Percentiles rank a stretch among this genome's conserved stretches.
Conservation (phyloP, 2,113 vertebrate species). For the Corvus moneduloides region DNA sequence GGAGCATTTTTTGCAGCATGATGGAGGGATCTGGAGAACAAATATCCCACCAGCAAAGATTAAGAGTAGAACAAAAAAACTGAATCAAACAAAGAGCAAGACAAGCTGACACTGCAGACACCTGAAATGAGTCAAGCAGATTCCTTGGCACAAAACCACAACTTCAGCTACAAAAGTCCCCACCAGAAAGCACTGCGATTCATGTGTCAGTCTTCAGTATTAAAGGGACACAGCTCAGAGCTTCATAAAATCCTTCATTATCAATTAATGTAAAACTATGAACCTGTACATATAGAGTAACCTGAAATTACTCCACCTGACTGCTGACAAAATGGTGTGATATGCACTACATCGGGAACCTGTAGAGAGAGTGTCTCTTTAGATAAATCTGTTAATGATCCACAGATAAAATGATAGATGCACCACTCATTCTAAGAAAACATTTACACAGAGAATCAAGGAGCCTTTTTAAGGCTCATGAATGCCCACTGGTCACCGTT, state of each 20-base stretch:
- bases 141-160: not conserved
- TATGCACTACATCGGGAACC: not conserved
- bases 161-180: not conserved
- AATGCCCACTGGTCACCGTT: rapidly evolving
- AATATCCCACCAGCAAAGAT: not conserved
- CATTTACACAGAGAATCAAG: not conserved
- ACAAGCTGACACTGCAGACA: not conserved
- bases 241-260: not conserved
- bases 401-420: not conserved
- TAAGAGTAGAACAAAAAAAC: not conserved
- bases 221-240: not conserved
- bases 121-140: not conserved
- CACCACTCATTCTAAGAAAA: not conserved
- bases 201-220: not conserved
- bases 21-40: not conserved
- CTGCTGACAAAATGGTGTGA: not conserved
- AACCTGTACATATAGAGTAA: rapidly evolving
- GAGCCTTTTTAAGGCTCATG: not conserved
- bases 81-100: not conserved
- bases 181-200: not conserved
- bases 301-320: not conserved
- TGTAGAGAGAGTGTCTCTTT: not conserved
- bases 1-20: not conserved
- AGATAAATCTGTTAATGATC: too few relatives aligned
- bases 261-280: not conserved